Base-by-base conservation (phyloP, 2,888 invertebrate species). In the Spatulosminthurus flaviceps region DNA sequence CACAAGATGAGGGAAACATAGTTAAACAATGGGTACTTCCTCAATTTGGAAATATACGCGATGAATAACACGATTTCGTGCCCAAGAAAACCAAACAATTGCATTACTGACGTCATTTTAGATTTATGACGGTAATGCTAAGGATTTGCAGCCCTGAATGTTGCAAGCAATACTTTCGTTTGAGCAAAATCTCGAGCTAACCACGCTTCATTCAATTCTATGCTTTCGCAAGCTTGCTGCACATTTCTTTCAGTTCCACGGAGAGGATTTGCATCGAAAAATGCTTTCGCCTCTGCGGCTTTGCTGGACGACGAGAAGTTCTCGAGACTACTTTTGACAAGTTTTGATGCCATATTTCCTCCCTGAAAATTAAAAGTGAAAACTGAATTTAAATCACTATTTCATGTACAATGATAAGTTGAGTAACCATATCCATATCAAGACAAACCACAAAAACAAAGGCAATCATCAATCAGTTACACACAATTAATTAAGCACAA, bases 181-280 rank as follows among this genome's bases (percentile, higher is more conserved):
- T 64, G 24, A 7, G 24, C 1, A 26, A 24, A 64, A 60, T 90
- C 89, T 51, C 88, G 85, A 51, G 87, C 82, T 84, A 89, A 85
- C 88, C 89, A 88, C 24, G 85, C 86, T 21, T 87, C 87, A 82
- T 90, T 89, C 13, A 89, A 86, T 19, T 87, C 87, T 80, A 90
- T 88, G 81, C 87, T 89, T 84, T 90, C 90, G 13, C 88, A 82
- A 0, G 88, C 86, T 83, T 89, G 89, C 78, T 88, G 87, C 43
- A 89, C 86, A 4, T 87, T 87, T 78, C 89, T 86, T 80, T 89
- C 89, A 0, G 88, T 88, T 16, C 86, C 88, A n/a, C 88, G 87
- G 7, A 88, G 87, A 4, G 87, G 87, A 80, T 89, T 85, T 19
- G 86, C 86, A 34, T 85, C 84, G 86, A 89, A 90, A 86, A 86